A percentile compares a stretch with the other conserved stretches of the same genome.
Conservation (phyloP, 1,140 invertebrate genomes). For the Stenopsyche tienmushanensis region DNA sequence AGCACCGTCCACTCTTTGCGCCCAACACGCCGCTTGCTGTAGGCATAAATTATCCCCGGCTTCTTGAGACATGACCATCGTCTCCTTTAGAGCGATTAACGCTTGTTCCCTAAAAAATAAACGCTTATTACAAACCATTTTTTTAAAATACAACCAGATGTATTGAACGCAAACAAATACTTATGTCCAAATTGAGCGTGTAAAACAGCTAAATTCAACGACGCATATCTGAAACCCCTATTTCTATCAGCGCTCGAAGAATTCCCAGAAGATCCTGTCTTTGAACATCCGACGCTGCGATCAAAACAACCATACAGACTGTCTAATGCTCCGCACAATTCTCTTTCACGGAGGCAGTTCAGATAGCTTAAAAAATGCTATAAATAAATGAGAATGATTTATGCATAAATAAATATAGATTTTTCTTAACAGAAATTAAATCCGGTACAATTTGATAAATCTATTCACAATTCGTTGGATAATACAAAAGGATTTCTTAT, state of each 20-base stretch:
- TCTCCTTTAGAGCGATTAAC: conserved; percentile 76
- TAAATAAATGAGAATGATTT: conserved; percentile 45
- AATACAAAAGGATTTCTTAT: conserved; percentile 7
- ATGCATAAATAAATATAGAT: conserved; percentile 15
- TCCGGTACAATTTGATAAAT: not conserved
- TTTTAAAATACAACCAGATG: not conserved
- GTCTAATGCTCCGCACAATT: conserved; percentile 82
- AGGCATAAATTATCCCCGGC: conserved; percentile 81
- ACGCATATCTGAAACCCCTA: conserved; percentile 82
- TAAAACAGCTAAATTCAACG: conserved; percentile 83
- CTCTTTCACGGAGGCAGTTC: conserved; percentile 83
- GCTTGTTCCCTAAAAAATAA: conserved; percentile 67
- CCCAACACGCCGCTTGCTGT: conserved; percentile 82
- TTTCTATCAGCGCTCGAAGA: conserved; percentile 63
- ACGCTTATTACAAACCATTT: not conserved
- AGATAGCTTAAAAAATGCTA: conserved; percentile 90
- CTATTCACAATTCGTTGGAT: not conserved
- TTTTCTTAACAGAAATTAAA: not conserved
- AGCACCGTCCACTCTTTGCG: conserved; percentile 62
- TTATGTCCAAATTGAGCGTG: conserved; percentile 85
- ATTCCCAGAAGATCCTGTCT: conserved; percentile 52
- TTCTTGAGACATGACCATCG: conserved; percentile 85
- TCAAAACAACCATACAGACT: conserved; percentile 86
- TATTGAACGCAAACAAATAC: conserved; percentile 55
- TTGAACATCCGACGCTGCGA: conserved; percentile 58